These are phyloP conservation scores for Oscheius myriophilus DNA, from an alignment of 2,888 invertebrate species.

Conservation along the genomic window DNA sequence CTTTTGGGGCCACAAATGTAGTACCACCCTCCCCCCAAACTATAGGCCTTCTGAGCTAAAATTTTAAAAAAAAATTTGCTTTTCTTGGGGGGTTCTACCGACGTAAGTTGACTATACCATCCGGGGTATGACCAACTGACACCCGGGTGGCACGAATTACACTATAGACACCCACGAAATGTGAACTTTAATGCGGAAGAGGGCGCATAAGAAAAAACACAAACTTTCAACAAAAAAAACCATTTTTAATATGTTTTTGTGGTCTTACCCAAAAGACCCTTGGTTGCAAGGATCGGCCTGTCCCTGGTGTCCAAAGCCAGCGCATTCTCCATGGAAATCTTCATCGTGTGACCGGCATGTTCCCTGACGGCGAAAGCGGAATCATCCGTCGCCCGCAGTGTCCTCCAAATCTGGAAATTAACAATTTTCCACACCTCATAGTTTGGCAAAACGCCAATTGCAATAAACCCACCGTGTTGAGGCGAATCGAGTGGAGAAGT, in stretches of 20 bases:
- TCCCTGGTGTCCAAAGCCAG: constrained; percentile 75
- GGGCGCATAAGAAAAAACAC: background rate
- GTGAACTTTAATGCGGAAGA: too few relatives aligned
- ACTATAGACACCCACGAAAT: too few relatives aligned
- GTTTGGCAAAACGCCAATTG: background rate
- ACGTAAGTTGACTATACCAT: too few relatives aligned
- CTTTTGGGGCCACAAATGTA: too few relatives aligned
- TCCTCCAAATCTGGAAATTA: constrained; percentile 76
- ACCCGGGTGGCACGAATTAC: too few relatives aligned
- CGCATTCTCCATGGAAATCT: constrained; percentile 86
- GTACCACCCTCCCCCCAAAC: too few relatives aligned
- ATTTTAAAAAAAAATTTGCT: too few relatives aligned
- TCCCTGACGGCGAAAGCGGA: constrained; percentile 87
- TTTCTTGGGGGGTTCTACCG: too few relatives aligned
- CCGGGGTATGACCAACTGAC: too few relatives aligned
- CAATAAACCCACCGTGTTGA: constrained; percentile 53
- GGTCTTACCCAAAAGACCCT: constrained; percentile 49
- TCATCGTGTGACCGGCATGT: constrained; percentile 83
- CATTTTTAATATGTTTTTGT: too few relatives aligned
- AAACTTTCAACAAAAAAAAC: background rate
- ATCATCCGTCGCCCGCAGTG: constrained; percentile 80
- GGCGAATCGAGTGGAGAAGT: constrained; percentile 53
- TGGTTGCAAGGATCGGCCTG: constrained; percentile 63
- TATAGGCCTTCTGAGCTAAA: too few relatives aligned
- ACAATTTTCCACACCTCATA: background rate